Percentiles rank a stretch among this genome's conserved stretches.
These are phyloP conservation scores for Taeniopygia guttata DNA, from an alignment of 2,797 vertebrate species.

Conservation along the genomic window DNA sequence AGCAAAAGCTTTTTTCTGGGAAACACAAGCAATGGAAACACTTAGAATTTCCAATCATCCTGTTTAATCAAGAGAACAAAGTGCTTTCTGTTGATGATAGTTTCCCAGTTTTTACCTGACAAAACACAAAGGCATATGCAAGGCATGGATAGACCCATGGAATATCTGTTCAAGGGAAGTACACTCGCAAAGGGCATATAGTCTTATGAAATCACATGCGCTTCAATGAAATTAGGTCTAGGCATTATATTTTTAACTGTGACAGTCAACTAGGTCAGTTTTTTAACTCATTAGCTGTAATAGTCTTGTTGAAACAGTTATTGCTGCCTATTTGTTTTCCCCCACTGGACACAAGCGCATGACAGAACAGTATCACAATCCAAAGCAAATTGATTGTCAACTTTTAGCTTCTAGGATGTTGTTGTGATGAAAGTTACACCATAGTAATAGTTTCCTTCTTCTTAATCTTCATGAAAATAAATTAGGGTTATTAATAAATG, in stretches of 20 bases:
- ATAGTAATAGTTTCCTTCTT: not conserved
- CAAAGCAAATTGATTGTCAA: not conserved
- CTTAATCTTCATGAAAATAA: not conserved
- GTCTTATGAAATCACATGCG: conserved; percentile 21
- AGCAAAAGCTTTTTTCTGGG: not conserved
- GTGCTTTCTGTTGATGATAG: not conserved
- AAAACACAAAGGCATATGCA: not conserved
- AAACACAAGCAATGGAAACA: not conserved
- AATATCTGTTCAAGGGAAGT: not conserved
- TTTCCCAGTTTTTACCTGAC: not conserved
- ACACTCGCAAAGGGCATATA: not conserved
- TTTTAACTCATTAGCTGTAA: conserved; percentile 51
- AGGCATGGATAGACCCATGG: not conserved
- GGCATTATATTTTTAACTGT: conserved; percentile 46
- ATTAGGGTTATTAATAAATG: not conserved
- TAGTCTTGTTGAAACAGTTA: conserved; percentile 5
- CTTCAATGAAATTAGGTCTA: conserved; percentile 60
- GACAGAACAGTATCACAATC: not conserved
- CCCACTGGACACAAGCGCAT: not conserved
- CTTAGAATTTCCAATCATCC: not conserved
- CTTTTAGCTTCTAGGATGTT: not conserved
- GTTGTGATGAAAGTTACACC: not conserved
- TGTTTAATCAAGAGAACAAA: not conserved
- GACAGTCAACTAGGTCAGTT: conserved; percentile 47
- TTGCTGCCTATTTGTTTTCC: not conserved